Percentiles rank a stretch among this genome's conserved stretches.
Evolutionary conservation across 2,888 invertebrate genomes (phyloP).

Genomic region (Kryphioiulus occultus): DNA sequence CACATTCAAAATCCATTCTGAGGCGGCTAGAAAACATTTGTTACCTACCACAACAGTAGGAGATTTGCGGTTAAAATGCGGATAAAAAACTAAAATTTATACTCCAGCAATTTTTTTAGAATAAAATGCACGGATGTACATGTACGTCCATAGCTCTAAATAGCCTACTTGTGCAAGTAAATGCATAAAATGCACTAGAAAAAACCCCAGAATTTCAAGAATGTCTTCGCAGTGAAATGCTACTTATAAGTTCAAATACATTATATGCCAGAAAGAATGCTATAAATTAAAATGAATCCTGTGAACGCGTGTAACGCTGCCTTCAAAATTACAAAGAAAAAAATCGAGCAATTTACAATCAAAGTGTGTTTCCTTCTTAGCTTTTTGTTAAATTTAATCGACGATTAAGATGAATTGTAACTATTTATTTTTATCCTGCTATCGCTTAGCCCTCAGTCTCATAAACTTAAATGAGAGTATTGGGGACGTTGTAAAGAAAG

Average conservation of each 20-base stretch:
- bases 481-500: too few species aligned
- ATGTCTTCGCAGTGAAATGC: neutral
- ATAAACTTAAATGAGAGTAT: too few species aligned
- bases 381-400: too few species aligned
- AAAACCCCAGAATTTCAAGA: neutral
- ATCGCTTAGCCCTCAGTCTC: too few species aligned
- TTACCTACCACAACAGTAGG: neutral
- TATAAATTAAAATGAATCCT: neutral
- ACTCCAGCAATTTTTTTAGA: neutral
- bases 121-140: too few species aligned
- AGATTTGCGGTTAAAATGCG: neutral
- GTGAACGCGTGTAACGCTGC: neutral
- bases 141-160: neutral
- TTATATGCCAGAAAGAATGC: neutral
- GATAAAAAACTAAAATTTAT: neutral
- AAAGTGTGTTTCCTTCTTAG: too few species aligned
- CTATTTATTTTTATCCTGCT: too few species aligned
- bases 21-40: neutral
- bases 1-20: slow-evolving; percentile 10
- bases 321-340: too few species aligned
- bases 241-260: neutral
- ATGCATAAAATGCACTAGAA: neutral
- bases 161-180: neutral
- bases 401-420: too few species aligned
- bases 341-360: too few species aligned